Base-by-base conservation (phyloP, 1,140 invertebrate species). In the Zaprionus ghesquierei region DNA sequence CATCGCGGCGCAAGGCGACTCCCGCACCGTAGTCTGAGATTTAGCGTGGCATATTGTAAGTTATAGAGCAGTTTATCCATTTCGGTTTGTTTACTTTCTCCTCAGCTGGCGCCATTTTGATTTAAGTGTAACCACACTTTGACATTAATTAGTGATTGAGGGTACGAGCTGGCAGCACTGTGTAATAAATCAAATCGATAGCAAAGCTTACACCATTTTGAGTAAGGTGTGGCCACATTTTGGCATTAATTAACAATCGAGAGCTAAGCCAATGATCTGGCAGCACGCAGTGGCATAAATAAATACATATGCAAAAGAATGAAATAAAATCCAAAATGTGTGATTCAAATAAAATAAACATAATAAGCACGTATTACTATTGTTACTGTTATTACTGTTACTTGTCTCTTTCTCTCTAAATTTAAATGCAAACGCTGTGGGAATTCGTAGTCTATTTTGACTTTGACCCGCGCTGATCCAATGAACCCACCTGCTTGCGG, bases 401-500 rank as follows among this genome's bases (percentile, higher is more conserved):
- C 33, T 25, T 25, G 25, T 25, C 25, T 2, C 25, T 25, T 33
- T 35, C 33, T n/a, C 33, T 13, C 33, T 46, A 22, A 18, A 46
- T 46, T 46, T 3, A 22, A 22, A 46, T 22, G 41, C 41, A 20
- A 44, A 20, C 18, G 8, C 9, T 25, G 23, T 51, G n/a, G 31
- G 29, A 59, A 58, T 69, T 62, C 35, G 50, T 29, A 25, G 59
- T 62, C 46, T 50, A n/a, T n/a, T 22, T 49, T 63, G 35, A 70
- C 68, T 75, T 76, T 82, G 80, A 82, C 81, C 79, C 41, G 23
- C 44, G 46, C 44, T 63, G 58, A 62, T 69, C 68, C 61, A 65
- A 41, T 79, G 81, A 85, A 84, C 81, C 68, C 80, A 84, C 77
- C 81, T 82, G 80, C 74, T 84, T 51, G 8, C 49, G 58, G 54